These are phyloP conservation scores for Aulostomus chinensis DNA, from an alignment of 2,797 vertebrate genomes.

Conservation along the genomic window DNA sequence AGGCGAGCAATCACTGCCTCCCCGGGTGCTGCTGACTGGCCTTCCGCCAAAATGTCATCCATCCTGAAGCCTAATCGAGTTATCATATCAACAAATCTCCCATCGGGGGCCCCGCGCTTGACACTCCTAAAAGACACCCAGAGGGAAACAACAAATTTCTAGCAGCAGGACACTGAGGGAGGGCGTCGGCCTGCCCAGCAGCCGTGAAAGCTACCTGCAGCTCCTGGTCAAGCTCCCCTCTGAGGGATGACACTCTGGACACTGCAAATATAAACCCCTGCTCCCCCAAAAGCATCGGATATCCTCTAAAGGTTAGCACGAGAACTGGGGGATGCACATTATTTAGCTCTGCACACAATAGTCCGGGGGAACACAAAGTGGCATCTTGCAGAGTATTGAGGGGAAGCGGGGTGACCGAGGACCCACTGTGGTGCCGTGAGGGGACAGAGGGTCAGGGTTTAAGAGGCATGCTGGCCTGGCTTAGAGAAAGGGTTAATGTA, in stretches of 20 bases:
- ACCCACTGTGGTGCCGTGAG: slow-evolving; percentile 73
- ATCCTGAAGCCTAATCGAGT: slow-evolving; percentile 81
- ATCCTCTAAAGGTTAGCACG: slow-evolving; percentile 29
- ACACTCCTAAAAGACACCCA: slow-evolving; percentile 75
- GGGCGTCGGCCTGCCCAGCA: slow-evolving; percentile 33
- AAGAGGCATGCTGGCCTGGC: slow-evolving; percentile 67
- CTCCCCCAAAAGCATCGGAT: slow-evolving; percentile 28
- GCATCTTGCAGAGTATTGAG: slow-evolving; percentile 54
- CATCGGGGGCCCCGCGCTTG: slow-evolving; percentile 74
- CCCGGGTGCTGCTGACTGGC: slow-evolving; percentile 67
- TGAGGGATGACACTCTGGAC: slow-evolving; percentile 67
- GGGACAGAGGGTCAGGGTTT: slow-evolving; percentile 74
- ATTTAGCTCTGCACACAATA: slow-evolving; percentile 66
- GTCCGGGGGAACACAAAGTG: slow-evolving; percentile 58
- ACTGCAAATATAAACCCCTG: slow-evolving; percentile 31
- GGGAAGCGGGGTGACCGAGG: slow-evolving; percentile 42
- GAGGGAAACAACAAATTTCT: slow-evolving; percentile 76
- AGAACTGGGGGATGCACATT: slow-evolving; percentile 48
- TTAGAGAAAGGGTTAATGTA: slow-evolving; percentile 76
- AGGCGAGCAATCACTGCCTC: slow-evolving; percentile 70
- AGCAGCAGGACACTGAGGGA: slow-evolving; percentile 70
- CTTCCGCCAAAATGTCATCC: slow-evolving; percentile 72
- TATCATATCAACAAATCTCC: slow-evolving; percentile 86
- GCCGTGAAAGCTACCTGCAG: slow-evolving; percentile 71
- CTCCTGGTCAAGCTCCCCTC: slow-evolving; percentile 66